Base-by-base conservation (phyloP, 2,797 vertebrate species). In the Enteromius trimaculatus region DNA sequence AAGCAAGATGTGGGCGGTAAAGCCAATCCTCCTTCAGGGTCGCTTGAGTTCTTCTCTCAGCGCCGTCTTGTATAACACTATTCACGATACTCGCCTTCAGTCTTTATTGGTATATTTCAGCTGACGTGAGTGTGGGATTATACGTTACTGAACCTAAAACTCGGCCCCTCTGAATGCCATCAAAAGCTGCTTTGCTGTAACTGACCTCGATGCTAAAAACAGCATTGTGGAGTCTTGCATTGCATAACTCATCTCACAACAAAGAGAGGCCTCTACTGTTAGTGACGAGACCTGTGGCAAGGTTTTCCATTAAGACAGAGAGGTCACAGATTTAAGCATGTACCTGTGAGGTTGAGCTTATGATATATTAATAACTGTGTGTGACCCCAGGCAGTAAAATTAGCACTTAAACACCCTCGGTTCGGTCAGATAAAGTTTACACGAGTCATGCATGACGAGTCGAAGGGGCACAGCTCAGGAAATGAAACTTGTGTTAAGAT, bases 181-280 rank as follows among this genome's bases (percentile, higher is more conserved):
- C 62, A 84, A 84, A 72, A 81, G 60, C 75, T 77, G 51, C 72
- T 76, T 79, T 81, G 62, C 71, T 76, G 21, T 47, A 53, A 76
- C 66, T 85, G 81, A 86, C 85, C 85, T 83, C 75, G 1, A 14
- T 71, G 83, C 86, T 81, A 80, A 83, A 80, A 84, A 71, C 76
- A 26, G 78, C 86, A 85, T 53, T 71, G 83, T 76, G 76, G 16
- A 66, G 34, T 77, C 79, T 74, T n/a, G 58, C 49, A 34, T 87
- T 84, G 79, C 78, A 78, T 87, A 86, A 87, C 82, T 85, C 86
- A 72, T 85, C 88, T 84, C 79, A 79, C 64, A 85, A 88, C 70
- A 84, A 81, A 79, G 80, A 85, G 81, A 75, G 26, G 26, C 49
- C 65, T 81, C 83, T 82, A 74, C 65, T 85, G 76, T 75, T 79